Evolutionary conservation across 2,113 vertebrate species (phyloP), one percentile per base, ranked within the genome.

Genomic region (Bufo gargarizans): DNA sequence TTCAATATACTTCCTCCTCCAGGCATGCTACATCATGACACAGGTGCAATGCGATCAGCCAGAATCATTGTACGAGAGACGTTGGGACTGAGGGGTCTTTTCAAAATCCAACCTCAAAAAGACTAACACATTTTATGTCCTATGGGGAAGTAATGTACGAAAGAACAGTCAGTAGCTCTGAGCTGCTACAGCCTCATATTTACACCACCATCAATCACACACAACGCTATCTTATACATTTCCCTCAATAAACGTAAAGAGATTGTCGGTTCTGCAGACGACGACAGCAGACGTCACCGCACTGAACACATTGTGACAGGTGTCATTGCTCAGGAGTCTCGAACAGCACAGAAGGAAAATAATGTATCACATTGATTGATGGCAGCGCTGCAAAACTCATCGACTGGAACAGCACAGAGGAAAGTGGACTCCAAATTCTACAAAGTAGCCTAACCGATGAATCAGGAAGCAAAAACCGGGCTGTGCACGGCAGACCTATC

Each of bases 301-400:
- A 45, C 43, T 47, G 56, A 56, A 87, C 77, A 87, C 61, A 71
- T 80, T 87, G 77, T 80, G 77, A 80, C 74, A 86, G 76, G 55
- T 47, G 85, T 67, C 45, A 79, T 13, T 16, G 49, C 22, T 76
- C 55, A 80, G 77, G 55, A 61, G 77, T 43, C 77, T 33, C 14
- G 43, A 59, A 78, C n/a, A 0, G 14, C 55, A 45, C 77, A 33
- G n/a, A 59, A 33, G 33, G 56, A 22, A 22, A 47, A 77, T n/a
- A 56, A 58, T 55, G 22, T 71, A 47, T 71, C 82, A 72, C 47
- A 84, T 10, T 72, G 82, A 84, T 49, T 77, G 84, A 86, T 22
- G 56, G 77, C 71, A 77, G 1, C 7, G 67, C 22, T 43, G 49
- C 11, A 56, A 20, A 50, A 76, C 47, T 85, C 58, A 45, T 59